phyloP scores from a whole-genome alignment of 2,797 vertebrate genomes.

The Cyclopterus lumpus region DNA sequence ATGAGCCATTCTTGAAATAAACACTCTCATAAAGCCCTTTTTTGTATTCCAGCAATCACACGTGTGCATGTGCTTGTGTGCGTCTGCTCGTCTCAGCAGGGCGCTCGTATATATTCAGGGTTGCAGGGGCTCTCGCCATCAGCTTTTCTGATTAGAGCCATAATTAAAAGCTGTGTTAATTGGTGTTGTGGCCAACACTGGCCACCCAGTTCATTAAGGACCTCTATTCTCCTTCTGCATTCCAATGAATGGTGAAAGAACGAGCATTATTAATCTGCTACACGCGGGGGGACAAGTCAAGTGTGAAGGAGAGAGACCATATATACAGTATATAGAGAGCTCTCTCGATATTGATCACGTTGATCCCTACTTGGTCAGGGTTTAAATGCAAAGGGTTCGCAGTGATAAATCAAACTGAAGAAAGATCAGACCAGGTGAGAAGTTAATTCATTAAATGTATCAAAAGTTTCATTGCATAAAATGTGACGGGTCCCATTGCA shows the following conservation, averaged over 20 bases:
- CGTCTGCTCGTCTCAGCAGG: slow-evolving; percentile 47
- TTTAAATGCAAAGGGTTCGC: slow-evolving; percentile 42
- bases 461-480: slow-evolving; percentile 15
- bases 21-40: slow-evolving; percentile 32
- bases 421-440: slow-evolving; percentile 36
- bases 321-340: slow-evolving; percentile 19
- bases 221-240: slow-evolving; percentile 74
- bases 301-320: slow-evolving; percentile 75
- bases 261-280: slow-evolving; percentile 86
- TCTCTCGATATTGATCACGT: slow-evolving; percentile 62
- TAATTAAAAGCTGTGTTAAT: slow-evolving; percentile 93
- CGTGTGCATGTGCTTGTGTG: slow-evolving; percentile 21
- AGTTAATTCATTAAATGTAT: slow-evolving; percentile 35
- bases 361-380: slow-evolving; percentile 55
- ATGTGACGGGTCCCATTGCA: background rate
- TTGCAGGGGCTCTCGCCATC: slow-evolving; percentile 47
- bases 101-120: slow-evolving; percentile 26
- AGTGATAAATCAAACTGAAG: slow-evolving; percentile 42
- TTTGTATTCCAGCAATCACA: slow-evolving; percentile 12
- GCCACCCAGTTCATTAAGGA: slow-evolving; percentile 89
- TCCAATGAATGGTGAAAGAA: slow-evolving; percentile 76
- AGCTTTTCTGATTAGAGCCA: slow-evolving; percentile 82
- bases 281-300: slow-evolving; percentile 83
- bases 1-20: slow-evolving; percentile 33
- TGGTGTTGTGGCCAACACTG: slow-evolving; percentile 88